Conservation (phyloP, 2,797 vertebrate genomes). For the Melanogrammus aeglefinus region DNA sequence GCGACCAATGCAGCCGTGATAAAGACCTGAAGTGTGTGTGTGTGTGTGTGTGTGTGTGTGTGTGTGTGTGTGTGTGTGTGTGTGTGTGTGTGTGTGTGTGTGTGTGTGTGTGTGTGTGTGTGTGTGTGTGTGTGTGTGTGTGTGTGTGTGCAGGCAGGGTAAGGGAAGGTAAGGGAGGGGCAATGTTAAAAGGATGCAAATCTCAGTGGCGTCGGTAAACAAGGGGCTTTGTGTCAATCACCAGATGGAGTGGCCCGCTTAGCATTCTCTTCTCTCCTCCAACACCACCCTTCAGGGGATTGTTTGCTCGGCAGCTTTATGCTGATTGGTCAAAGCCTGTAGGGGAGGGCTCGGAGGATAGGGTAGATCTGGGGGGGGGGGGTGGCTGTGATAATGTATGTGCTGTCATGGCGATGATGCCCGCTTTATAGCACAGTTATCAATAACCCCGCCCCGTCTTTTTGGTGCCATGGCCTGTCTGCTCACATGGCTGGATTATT, state of each 20-base stretch:
- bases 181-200: slow-evolving; percentile 68
- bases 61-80: slow-evolving; percentile 29
- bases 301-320: slow-evolving; percentile 56
- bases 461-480: slow-evolving; percentile 43
- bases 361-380: slow-evolving; percentile 2
- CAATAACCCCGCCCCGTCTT: slow-evolving; percentile 67
- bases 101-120: slow-evolving; percentile 45
- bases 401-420: slow-evolving; percentile 70
- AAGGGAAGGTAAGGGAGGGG: slow-evolving; percentile 42
- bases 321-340: slow-evolving; percentile 51
- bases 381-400: slow-evolving; percentile 53
- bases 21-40: slow-evolving; percentile 26
- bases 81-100: slow-evolving; percentile 39
- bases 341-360: slow-evolving; percentile 10
- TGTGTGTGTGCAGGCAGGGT: slow-evolving; percentile 57
- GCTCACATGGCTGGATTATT: slow-evolving; percentile 56
- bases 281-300: slow-evolving; percentile 39
- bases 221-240: slow-evolving; percentile 71
- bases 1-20: slow-evolving; percentile 38
- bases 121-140: slow-evolving; percentile 21
- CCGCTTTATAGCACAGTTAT: slow-evolving; percentile 61
- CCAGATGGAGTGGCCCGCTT: slow-evolving; percentile 63
- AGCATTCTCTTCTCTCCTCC: slow-evolving; percentile 57
- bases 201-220: slow-evolving; percentile 63
- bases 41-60: slow-evolving; percentile 35